Percentiles rank a stretch among this genome's conserved stretches.
phyloP scores from a whole-genome alignment of 2,888 invertebrate species.

The Gisinianus flammeolus region DNA sequence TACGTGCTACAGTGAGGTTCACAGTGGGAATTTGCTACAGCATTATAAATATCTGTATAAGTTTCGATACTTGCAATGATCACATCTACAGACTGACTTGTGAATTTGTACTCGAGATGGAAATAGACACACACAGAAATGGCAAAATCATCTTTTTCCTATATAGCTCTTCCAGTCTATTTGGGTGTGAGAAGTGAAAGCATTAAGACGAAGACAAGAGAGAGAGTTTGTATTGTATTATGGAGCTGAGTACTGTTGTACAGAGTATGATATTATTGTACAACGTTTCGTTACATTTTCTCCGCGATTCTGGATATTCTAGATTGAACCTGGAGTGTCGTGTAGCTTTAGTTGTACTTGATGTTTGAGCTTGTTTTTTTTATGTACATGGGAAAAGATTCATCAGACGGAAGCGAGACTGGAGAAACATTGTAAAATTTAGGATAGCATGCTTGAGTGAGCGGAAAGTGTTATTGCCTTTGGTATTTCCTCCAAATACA shows the following conservation, averaged over 20 bases:
- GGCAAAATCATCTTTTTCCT: background rate
- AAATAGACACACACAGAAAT: too few species aligned
- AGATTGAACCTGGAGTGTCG: too few species aligned
- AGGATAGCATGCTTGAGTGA: slow-evolving; percentile 31
- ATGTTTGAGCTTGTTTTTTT: too few species aligned
- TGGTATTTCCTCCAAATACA: slow-evolving; percentile 10
- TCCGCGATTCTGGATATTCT: too few species aligned
- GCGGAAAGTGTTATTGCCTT: slow-evolving; percentile 29
- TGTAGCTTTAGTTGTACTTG: too few species aligned
- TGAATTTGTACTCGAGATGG: background rate
- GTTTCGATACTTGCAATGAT: slow-evolving; percentile 14
- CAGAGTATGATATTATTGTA: too few species aligned
- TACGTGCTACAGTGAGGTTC: too few species aligned
- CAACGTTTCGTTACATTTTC: too few species aligned
- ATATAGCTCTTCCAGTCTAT: background rate
- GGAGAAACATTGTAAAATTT: slow-evolving; percentile 28
- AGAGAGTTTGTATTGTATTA: background rate
- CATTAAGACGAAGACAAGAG: background rate
- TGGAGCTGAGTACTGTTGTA: too few species aligned
- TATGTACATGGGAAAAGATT: slow-evolving; percentile 12
- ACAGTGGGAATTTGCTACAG: background rate
- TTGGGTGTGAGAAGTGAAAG: background rate
- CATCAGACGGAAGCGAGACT: slow-evolving; percentile 14
- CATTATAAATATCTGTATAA: slow-evolving; percentile 14
- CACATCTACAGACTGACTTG: background rate